A percentile compares a stretch with the other conserved stretches of the same genome.
Conservation (phyloP, 2,888 invertebrate genomes). For the Drosophila histrio region DNA sequence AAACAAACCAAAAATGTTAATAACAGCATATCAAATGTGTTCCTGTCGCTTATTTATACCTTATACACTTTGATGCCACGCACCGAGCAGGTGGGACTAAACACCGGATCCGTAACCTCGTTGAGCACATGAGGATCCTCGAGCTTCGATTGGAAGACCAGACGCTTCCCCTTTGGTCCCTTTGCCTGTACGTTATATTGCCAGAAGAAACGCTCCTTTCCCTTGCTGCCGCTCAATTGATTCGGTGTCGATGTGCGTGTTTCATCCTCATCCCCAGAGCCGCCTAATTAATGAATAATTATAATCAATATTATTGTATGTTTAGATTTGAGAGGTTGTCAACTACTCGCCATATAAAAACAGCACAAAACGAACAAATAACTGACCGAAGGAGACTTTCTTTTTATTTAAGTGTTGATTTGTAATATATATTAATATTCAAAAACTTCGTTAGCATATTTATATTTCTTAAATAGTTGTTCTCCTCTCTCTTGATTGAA, state of each 20-base stretch:
- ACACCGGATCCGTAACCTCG: conserved; percentile 97
- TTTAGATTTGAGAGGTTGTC: neutral
- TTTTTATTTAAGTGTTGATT: too few relatives aligned
- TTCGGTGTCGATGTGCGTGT: conserved; percentile 76
- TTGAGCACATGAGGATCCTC: conserved; percentile 96
- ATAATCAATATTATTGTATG: neutral
- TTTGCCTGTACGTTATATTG: conserved; percentile 99
- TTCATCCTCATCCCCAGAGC: conserved; percentile 83
- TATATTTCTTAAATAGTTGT: too few relatives aligned
- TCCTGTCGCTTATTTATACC: too few relatives aligned
- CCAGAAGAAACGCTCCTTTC: conserved; percentile 97
- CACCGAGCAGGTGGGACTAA: conserved; percentile 95
- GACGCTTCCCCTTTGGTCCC: conserved; percentile 97
- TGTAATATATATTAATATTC: too few relatives aligned
- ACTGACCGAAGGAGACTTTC: too few relatives aligned
- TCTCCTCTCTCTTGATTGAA: too few relatives aligned
- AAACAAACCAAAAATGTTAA: neutral
- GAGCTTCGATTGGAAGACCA: conserved; percentile 92
- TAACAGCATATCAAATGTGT: too few relatives aligned
- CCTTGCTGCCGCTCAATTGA: conserved; percentile 84
- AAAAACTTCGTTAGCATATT: too few relatives aligned
- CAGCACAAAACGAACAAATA: too few relatives aligned
- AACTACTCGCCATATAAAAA: too few relatives aligned
- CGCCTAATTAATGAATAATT: conserved; percentile 22
- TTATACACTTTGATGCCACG: conserved; percentile 92